phyloP scores from a whole-genome alignment of 1,140 invertebrate species.

The Laupala kohalensis region DNA sequence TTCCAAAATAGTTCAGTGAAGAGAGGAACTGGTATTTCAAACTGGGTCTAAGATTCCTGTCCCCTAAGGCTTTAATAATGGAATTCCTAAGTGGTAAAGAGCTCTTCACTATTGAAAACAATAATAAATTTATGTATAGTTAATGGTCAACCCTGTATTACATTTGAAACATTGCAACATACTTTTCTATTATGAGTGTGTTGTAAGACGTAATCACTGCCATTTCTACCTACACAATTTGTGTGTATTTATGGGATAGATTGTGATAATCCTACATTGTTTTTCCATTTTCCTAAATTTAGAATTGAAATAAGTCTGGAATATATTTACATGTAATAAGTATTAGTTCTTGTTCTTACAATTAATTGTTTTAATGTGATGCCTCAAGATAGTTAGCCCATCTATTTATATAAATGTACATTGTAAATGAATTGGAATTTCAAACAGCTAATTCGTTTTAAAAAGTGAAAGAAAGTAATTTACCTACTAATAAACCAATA shows the following conservation, averaged over 20 bases:
- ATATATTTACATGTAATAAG: background rate
- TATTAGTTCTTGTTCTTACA: background rate
- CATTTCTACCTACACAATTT: background rate
- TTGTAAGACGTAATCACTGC: slow-evolving; percentile 4
- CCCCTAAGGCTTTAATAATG: no score
- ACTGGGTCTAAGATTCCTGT: no score
- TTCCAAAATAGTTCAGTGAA: background rate
- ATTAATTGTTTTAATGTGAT: background rate
- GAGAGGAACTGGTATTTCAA: no score
- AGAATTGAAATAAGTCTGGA: background rate
- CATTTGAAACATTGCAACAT: background rate
- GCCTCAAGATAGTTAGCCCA: background rate
- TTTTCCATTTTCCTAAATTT: background rate
- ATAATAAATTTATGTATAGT: background rate
- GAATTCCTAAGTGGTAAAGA: no score
- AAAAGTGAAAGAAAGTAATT: background rate
- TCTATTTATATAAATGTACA: background rate
- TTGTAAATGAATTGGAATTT: background rate
- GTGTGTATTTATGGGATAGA: slow-evolving; percentile 1
- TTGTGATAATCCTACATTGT: background rate
- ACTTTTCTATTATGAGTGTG: background rate
- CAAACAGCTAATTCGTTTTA: background rate
- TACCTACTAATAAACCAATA: background rate
- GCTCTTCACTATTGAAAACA: background rate
- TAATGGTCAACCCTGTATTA: background rate